These are phyloP conservation scores for Microchrysa polita DNA, from an alignment of 2,888 invertebrate species.

Conservation along the genomic window DNA sequence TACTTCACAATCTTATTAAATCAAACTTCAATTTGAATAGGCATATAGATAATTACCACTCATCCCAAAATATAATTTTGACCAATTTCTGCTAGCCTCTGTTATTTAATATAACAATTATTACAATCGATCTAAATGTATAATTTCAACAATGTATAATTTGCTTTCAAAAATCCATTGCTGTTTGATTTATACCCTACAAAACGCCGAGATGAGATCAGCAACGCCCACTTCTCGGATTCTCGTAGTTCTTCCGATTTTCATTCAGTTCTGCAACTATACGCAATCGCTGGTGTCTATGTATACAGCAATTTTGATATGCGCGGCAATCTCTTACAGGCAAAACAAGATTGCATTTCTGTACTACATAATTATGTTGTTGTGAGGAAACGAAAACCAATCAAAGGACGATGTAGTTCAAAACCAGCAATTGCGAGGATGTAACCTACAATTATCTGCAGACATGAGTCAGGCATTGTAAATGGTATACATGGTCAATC, in stretches of 20 bases:
- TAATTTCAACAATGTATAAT: conserved; percentile 36
- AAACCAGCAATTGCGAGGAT: conserved; percentile 41
- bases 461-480: conserved; percentile 17
- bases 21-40: too few species aligned
- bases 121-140: conserved; percentile 32
- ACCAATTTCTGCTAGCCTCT: conserved; percentile 26
- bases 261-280: background rate
- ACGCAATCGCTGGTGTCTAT: background rate
- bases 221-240: conserved; percentile 39
- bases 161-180: conserved; percentile 40
- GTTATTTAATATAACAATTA: conserved; percentile 37
- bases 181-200: conserved; percentile 38
- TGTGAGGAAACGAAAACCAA: conserved; percentile 44
- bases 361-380: conserved; percentile 44
- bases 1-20: too few species aligned
- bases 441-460: conserved; percentile 37
- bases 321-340: too few species aligned
- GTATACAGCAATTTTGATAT: conserved; percentile 24
- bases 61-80: conserved; percentile 26
- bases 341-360: conserved; percentile 43
- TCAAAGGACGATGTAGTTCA: conserved; percentile 41
- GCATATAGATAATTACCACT: too few species aligned
- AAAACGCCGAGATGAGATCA: conserved; percentile 42
- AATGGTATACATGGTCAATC: background rate
- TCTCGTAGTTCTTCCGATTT: conserved; percentile 12